phyloP scores from a whole-genome alignment of 2,113 vertebrate genomes.

The Scatophagus argus region DNA sequence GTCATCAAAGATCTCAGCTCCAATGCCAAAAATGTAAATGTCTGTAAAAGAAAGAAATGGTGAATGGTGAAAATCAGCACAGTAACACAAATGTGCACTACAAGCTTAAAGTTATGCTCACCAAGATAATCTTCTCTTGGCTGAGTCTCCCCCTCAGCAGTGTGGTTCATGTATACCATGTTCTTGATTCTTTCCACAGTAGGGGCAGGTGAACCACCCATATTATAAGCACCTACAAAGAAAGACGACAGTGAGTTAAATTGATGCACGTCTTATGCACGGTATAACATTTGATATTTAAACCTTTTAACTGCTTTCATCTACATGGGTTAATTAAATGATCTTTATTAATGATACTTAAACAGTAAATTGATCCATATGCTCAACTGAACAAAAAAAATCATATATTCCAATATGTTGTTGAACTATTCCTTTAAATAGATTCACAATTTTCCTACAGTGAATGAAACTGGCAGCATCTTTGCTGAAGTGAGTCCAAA shows the following conservation, averaged over 20 bases:
- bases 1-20: constrained; percentile 24
- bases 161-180: constrained; percentile 50
- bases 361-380: not conserved
- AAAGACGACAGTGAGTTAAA: not conserved
- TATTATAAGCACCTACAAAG: constrained; percentile 78
- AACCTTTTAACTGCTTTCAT: not conserved
- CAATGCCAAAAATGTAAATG: constrained; percentile 83
- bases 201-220: constrained; percentile 67
- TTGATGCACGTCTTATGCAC: not conserved
- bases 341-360: too few relatives aligned
- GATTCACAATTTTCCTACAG: not conserved
- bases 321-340: too few relatives aligned
- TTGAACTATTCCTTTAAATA: not conserved
- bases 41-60: constrained; percentile 66
- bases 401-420: not conserved
- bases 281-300: too few relatives aligned
- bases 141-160: rapidly evolving
- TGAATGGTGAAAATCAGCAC: not conserved
- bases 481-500: not conserved
- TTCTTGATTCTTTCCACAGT: constrained; percentile 72
- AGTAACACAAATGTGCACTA: not conserved
- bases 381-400: too few relatives aligned
- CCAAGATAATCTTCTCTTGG: constrained; percentile 73
- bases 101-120: constrained; percentile 32
- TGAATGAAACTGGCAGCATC: not conserved